Conservation (phyloP, 2,888 invertebrate species). For the Rhingia rostrata region DNA sequence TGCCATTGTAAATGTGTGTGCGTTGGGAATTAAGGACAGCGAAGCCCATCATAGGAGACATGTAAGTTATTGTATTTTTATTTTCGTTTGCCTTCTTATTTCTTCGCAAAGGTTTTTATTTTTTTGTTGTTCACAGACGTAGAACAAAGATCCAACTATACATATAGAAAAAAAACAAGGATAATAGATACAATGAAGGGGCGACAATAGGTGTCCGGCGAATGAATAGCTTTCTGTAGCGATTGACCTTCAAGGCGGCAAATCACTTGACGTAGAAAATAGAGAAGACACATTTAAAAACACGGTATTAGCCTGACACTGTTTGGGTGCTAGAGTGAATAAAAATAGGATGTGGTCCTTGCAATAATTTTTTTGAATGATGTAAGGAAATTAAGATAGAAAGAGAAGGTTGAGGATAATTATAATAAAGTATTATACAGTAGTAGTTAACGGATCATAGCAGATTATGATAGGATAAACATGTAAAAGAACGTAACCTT, state of each 20-base stretch:
- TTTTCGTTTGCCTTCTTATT: slow-evolving; percentile 10
- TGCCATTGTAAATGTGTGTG: slow-evolving; percentile 2
- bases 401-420: too few relatives aligned
- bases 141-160: not conserved
- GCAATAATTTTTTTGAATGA: too few relatives aligned
- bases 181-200: slow-evolving; percentile 26
- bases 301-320: slow-evolving; percentile 30
- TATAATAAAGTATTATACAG: too few relatives aligned
- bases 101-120: not conserved
- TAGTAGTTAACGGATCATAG: too few relatives aligned
- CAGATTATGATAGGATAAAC: too few relatives aligned
- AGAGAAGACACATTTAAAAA: slow-evolving; percentile 5
- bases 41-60: slow-evolving; percentile 29
- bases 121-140: slow-evolving; percentile 22
- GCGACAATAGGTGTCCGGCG: slow-evolving; percentile 9
- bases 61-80: slow-evolving; percentile 38
- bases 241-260: slow-evolving; percentile 40
- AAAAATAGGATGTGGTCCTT: not conserved
- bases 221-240: slow-evolving; percentile 22
- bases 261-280: slow-evolving; percentile 16
- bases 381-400: too few relatives aligned
- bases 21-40: slow-evolving; percentile 1
- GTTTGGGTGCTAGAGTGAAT: not conserved
- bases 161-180: not conserved
- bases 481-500: too few relatives aligned